A percentile compares a stretch with the other conserved stretches of the same genome.
These are phyloP conservation scores for Hypotaenidia philippensis DNA, from an alignment of 2,797 vertebrate species.

Conservation along the genomic window DNA sequence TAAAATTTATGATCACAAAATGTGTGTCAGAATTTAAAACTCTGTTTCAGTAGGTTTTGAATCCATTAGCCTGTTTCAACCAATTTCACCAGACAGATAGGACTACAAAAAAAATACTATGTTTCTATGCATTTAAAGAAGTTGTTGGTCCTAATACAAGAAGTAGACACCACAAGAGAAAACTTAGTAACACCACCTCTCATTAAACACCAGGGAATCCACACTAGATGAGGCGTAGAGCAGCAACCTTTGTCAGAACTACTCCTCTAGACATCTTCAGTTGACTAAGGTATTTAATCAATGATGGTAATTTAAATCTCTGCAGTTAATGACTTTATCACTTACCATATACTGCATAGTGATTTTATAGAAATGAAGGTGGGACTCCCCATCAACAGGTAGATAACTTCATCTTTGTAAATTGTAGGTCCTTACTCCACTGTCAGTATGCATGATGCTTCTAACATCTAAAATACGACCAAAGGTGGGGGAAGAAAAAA, in stretches of 20 bases:
- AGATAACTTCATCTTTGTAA: background rate
- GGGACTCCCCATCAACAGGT: background rate
- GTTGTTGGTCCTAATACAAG: background rate
- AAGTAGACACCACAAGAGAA: background rate
- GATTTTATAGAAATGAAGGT: background rate
- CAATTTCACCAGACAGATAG: background rate
- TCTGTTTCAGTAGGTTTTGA: background rate
- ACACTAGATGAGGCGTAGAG: background rate
- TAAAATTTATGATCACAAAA: background rate
- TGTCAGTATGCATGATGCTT: background rate
- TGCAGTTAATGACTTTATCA: background rate
- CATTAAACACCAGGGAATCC: background rate
- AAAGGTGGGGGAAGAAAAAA: background rate
- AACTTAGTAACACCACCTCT: background rate
- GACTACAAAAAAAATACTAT: background rate
- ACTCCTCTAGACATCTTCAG: background rate
- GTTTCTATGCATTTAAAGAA: background rate
- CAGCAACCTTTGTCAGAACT: background rate
- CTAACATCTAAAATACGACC: background rate
- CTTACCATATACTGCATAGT: background rate
- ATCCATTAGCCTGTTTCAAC: background rate
- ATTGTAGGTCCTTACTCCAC: background rate
- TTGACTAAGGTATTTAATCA: background rate
- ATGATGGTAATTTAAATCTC: background rate
- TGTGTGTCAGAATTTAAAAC: background rate